Conservation (phyloP, 2,888 invertebrate genomes). For the Athalia cordata region DNA sequence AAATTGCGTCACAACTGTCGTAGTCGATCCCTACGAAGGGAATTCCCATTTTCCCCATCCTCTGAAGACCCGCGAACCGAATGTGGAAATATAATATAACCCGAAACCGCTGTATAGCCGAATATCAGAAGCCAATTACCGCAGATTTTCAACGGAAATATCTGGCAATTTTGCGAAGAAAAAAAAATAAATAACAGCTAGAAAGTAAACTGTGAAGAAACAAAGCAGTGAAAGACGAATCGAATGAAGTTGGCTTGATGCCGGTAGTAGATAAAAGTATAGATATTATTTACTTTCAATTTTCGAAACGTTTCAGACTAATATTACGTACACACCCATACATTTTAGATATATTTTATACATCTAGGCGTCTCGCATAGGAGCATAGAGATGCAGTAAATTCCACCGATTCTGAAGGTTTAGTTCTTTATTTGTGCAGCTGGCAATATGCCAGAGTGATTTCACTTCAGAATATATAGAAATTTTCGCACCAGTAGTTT, state of each 20-base stretch:
- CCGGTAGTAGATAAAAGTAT: neutral
- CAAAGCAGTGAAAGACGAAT: no score
- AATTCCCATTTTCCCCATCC: neutral
- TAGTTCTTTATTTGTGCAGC: neutral
- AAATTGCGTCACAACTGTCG: slow-evolving; percentile 26
- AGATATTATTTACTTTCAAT: neutral
- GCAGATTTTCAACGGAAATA: neutral
- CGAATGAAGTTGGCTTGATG: no score
- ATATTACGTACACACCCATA: no score
- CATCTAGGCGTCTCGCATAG: no score
- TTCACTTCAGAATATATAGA: slow-evolving; percentile 9
- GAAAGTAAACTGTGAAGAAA: no score
- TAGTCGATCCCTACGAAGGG: neutral
- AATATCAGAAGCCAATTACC: no score
- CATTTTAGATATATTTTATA: neutral
- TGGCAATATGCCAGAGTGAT: slow-evolving; percentile 25
- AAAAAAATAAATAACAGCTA: neutral
- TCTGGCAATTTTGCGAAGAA: slow-evolving; percentile 6
- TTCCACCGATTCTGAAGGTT: no score
- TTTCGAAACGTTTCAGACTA: neutral
- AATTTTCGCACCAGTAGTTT: neutral
- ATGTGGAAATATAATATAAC: no score
- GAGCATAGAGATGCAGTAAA: no score
- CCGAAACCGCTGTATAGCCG: no score
- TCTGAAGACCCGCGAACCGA: neutral